Percentiles rank a stretch among this genome's conserved stretches.
phyloP scores from a whole-genome alignment of 2,888 invertebrate species.

The Gerosis bhagava region DNA sequence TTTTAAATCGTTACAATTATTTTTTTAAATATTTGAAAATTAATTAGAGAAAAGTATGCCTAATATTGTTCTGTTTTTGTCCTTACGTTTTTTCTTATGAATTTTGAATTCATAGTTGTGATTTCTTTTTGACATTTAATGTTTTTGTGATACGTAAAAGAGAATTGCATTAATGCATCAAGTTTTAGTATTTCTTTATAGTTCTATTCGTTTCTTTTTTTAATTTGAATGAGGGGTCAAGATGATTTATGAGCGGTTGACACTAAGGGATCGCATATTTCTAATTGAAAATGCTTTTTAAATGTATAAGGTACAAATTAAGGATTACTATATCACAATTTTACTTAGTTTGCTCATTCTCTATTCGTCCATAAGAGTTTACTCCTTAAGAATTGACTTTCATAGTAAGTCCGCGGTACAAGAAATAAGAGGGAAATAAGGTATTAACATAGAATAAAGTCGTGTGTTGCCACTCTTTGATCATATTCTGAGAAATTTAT shows the following conservation, averaged over 20 bases:
- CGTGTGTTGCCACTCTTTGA: too few relatives aligned
- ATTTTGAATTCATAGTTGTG: slow-evolving; percentile 83
- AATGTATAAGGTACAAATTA: slow-evolving; percentile 66
- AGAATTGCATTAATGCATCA: slow-evolving; percentile 78
- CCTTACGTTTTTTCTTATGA: slow-evolving; percentile 70
- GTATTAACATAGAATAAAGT: too few relatives aligned
- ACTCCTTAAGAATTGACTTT: too few relatives aligned
- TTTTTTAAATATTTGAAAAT: slow-evolving; percentile 42
- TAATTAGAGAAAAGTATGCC: slow-evolving; percentile 36
- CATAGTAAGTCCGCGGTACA: too few relatives aligned
- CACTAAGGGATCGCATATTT: slow-evolving; percentile 43
- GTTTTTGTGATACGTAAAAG: slow-evolving; percentile 80
- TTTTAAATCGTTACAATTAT: slow-evolving; percentile 47
- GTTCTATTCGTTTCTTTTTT: slow-evolving; percentile 42
- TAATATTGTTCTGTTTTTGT: slow-evolving; percentile 67
- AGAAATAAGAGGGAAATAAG: too few relatives aligned
- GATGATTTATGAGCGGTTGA: slow-evolving; percentile 50
- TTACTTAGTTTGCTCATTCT: too few relatives aligned
- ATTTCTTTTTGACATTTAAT: slow-evolving; percentile 81
- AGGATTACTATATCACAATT: slow-evolving; percentile 66
- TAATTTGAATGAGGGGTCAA: slow-evolving; percentile 48
- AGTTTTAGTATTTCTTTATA: slow-evolving; percentile 62
- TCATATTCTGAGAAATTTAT: too few relatives aligned
- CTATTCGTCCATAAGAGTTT: too few relatives aligned
- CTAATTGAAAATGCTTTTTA: slow-evolving; percentile 42